These are phyloP conservation scores for Allolobophora icterica DNA, from an alignment of 2,888 invertebrate genomes.

Conservation along the genomic window DNA sequence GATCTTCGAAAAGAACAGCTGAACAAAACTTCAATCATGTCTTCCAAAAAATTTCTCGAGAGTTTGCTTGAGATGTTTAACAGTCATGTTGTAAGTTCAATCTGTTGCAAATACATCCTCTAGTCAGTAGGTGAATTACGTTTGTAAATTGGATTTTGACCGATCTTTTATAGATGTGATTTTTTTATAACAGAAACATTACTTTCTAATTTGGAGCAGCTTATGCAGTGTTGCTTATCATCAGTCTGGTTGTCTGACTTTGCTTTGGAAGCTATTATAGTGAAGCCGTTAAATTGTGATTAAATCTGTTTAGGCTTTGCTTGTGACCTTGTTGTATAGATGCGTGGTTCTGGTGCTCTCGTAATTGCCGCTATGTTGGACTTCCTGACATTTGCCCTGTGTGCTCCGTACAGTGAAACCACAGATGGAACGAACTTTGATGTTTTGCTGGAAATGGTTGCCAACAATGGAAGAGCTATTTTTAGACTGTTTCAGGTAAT, in stretches of 20 bases:
- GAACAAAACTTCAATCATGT: constrained; percentile 93
- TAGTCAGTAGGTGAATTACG: too few relatives aligned
- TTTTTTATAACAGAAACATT: background rate
- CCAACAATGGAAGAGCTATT: constrained; percentile 85
- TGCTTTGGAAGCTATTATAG: background rate
- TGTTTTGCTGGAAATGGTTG: constrained; percentile 88
- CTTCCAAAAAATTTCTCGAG: constrained; percentile 88
- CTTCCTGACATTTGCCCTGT: constrained; percentile 94
- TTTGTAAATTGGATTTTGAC: background rate
- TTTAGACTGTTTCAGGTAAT: constrained; percentile 87
- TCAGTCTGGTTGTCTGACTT: background rate
- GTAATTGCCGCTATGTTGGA: constrained; percentile 97
- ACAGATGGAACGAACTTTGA: constrained; percentile 79
- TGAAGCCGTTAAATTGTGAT: background rate
- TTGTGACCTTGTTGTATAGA: too few relatives aligned
- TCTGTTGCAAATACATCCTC: background rate
- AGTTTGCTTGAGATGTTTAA: constrained; percentile 93
- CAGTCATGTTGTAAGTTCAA: constrained; percentile 80
- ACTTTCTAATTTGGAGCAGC: background rate
- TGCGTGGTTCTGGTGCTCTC: constrained; percentile 62
- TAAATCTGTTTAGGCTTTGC: background rate
- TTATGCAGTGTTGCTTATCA: background rate
- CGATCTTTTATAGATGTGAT: background rate
- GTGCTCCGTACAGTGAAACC: constrained; percentile 98
- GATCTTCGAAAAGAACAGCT: constrained; percentile 96